A percentile compares a stretch with the other conserved stretches of the same genome.
phyloP scores from a whole-genome alignment of 2,113 vertebrate species.

The Siphamia tubifer region DNA sequence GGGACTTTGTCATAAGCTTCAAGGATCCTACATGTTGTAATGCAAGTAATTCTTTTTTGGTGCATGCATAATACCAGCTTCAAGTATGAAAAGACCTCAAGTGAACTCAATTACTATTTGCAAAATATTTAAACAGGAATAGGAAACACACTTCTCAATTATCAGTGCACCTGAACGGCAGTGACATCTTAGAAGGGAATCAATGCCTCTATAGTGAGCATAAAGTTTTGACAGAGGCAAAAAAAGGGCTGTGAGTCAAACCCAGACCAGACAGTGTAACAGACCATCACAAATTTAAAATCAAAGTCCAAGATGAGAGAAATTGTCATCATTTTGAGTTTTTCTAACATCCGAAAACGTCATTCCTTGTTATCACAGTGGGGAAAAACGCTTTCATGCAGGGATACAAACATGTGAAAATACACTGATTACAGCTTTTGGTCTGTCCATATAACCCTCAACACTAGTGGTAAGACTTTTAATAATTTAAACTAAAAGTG shows the following conservation, averaged over 20 bases:
- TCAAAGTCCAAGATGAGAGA: neutral
- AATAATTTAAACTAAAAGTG: slow-evolving; percentile 14
- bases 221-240: neutral
- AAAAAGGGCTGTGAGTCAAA: neutral
- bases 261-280: slow-evolving; percentile 1
- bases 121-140: no score
- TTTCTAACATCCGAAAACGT: slow-evolving; percentile 14
- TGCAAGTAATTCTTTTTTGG: no score
- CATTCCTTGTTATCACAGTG: neutral
- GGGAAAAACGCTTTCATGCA: neutral
- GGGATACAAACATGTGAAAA: neutral
- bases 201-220: neutral
- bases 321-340: neutral
- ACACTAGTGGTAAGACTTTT: slow-evolving; percentile 1
- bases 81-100: no score
- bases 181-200: neutral
- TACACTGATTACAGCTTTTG: neutral
- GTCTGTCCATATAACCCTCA: neutral
- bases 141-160: no score
- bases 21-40: no score
- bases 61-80: no score
- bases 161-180: no score
- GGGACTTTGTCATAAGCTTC: no score
- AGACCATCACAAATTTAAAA: slow-evolving; percentile 26
- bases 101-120: no score